Percentiles rank a stretch among this genome's conserved stretches.
phyloP scores from a whole-genome alignment of 2,797 vertebrate species.

The Aplochiton taeniatus region DNA sequence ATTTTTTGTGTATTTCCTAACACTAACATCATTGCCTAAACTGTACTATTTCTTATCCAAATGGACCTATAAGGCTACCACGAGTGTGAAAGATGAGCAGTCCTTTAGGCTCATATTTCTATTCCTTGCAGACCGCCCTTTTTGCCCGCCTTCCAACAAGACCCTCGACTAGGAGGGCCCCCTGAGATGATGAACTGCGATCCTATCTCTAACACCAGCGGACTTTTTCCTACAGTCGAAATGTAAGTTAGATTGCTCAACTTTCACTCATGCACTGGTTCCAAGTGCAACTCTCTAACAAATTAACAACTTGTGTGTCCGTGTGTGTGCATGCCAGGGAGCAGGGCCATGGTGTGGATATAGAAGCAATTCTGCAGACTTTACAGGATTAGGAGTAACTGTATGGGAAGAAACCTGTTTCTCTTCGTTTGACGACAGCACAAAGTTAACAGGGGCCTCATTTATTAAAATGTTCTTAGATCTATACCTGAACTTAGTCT shows the following conservation, averaged over 20 bases:
- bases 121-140: background rate
- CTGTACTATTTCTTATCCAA: background rate
- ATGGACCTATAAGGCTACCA: background rate
- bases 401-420: background rate
- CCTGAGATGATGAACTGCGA: background rate
- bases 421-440: background rate
- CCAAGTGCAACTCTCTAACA: too few relatives aligned
- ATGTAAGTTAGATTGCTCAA: slow-evolving; percentile 15
- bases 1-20: too few relatives aligned
- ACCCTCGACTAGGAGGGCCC: background rate
- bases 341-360: slow-evolving; percentile 33
- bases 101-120: too few relatives aligned
- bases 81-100: too few relatives aligned
- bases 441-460: slow-evolving; percentile 8
- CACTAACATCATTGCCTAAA: too few relatives aligned
- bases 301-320: background rate
- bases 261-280: too few relatives aligned
- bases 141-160: too few relatives aligned
- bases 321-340: slow-evolving; percentile 18
- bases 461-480: background rate
- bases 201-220: background rate
- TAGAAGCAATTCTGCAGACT: slow-evolving; percentile 10
- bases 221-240: slow-evolving; percentile 2
- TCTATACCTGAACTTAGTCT: too few relatives aligned
- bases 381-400: slow-evolving; percentile 17